Evolutionary conservation across 2,888 invertebrate genomes (phyloP), one percentile per base, ranked within the genome.

Genomic region (Drosophila diplacantha): DNA sequence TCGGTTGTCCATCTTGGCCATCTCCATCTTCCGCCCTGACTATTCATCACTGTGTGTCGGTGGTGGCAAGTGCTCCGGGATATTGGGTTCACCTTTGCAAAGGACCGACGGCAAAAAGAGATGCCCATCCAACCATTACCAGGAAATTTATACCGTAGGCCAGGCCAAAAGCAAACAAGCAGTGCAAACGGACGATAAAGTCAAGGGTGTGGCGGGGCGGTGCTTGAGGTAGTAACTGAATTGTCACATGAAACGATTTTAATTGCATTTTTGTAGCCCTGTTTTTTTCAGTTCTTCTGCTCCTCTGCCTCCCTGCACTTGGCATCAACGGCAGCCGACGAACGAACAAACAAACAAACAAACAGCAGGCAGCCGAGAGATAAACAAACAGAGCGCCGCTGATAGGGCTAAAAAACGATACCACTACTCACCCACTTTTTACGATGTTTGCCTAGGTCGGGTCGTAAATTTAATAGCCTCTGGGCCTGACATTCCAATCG

Each of bases 211-310:
- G 29, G 16, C n/a, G 11, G 34, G 59, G 22, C 24, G 26, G 22
- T 31, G 43, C 41, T 29, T 29, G 12, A 34, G 46, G 47, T 63
- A 50, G 58, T 53, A 54, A 72, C 56, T 67, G 64, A 71, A 81
- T 74, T 80, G 82, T 79, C 80, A 74, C 77, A 80, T 69, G 74
- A 81, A 82, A 74, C 77, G 76, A 60, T 71, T 69, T 81, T 81
- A 78, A 76, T 78, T 78, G 76, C 74, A 75, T 81, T 71, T 75
- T 76, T 69, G 62, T 61, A 60, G 59, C 34, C 63, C 52, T 51
- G 46, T 50, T 72, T 68, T 62, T 49, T 7, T 2, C 22, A 22
- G 22, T 24, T 7, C 24, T 24, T 57, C 35, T 46, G 5, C 9
- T 12, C 35, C 29, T 29, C 46, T 47, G 20, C 32, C 34, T 26